phyloP scores from a whole-genome alignment of 2,797 vertebrate genomes.

The Jordanella pulchra region DNA sequence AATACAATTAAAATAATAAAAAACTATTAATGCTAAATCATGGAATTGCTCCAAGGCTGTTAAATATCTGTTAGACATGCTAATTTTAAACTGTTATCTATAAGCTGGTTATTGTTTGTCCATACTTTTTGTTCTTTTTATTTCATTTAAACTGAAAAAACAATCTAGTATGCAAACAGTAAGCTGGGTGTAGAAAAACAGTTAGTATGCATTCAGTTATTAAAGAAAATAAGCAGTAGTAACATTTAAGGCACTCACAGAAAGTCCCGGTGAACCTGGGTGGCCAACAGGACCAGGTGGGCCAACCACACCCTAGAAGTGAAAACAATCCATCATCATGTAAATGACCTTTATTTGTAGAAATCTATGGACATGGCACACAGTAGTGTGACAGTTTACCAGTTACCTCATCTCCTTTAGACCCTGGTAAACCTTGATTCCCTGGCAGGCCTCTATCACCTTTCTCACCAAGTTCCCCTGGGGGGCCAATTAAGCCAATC shows the following conservation, averaged over 20 bases:
- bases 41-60: conserved; percentile 12
- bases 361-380: neutral
- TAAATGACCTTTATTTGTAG: conserved; percentile 1
- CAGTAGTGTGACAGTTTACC: conserved; percentile 28
- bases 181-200: neutral
- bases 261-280: conserved; percentile 83
- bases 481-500: conserved; percentile 88
- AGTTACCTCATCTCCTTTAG: conserved; percentile 86
- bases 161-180: neutral
- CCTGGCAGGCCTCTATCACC: conserved; percentile 91
- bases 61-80: conserved; percentile 17
- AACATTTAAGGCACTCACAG: conserved; percentile 76
- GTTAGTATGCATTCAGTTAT: neutral
- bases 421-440: conserved; percentile 82
- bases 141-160: neutral
- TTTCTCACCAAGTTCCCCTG: conserved; percentile 92
- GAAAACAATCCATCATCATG: conserved; percentile 30
- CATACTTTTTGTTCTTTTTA: conserved; percentile 1
- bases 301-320: conserved; percentile 80
- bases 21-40: conserved; percentile 8
- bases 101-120: neutral
- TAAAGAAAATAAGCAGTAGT: neutral
- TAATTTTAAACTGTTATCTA: neutral
- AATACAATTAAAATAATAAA: conserved; percentile 5
- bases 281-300: conserved; percentile 82